Base-by-base conservation (phyloP, 2,113 vertebrate species). In the Pavo muticus region DNA sequence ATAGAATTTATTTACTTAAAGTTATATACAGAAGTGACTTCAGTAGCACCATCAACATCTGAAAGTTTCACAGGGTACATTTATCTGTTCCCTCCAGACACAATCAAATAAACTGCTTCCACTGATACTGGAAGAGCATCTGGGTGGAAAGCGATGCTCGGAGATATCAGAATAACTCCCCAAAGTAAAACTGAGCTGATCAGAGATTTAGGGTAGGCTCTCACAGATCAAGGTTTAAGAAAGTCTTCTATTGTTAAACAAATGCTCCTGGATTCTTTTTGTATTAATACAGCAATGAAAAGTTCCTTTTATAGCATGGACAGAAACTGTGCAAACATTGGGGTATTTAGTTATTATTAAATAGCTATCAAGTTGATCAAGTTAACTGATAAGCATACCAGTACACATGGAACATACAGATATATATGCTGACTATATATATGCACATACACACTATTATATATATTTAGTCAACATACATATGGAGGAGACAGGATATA, bases 1-100 rank as follows among this genome's bases (percentile, higher is more conserved):
- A 61, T 6, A 35, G 14, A 56, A 94, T 67, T 90, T 90, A 84
- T 92, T 94, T 92, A 88, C 50, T 60, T 32, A 5, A 37, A 87
- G 76, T 6, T 56, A 68, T 74, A 85, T 30, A 80, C 40, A 80
- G 61, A 90, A 93, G 25, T 39, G 57, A 88, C 54, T 93, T 83
- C 90, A 94, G 88, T 11, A 94, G 86, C 86, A 92, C 13, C 4
- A 3, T 17, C 76, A 44, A 16, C 61, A 77, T 72, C 57, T 64
- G 52, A 87, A 47, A 2, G 20, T 19, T 91, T 77, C 76, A 42
- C 56, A 78, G 73, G 48, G 73, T 72, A 23, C 37, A 3, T 75
- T 77, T 69, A 20, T 42, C 80, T 75, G 39, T 18, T 42, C 40
- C n/a, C 54, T 84, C 65, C 79, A 95, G 65, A 78, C 19, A 56